Conservation (phyloP, 2,888 invertebrate species). For the Eupithecia exiguata region DNA sequence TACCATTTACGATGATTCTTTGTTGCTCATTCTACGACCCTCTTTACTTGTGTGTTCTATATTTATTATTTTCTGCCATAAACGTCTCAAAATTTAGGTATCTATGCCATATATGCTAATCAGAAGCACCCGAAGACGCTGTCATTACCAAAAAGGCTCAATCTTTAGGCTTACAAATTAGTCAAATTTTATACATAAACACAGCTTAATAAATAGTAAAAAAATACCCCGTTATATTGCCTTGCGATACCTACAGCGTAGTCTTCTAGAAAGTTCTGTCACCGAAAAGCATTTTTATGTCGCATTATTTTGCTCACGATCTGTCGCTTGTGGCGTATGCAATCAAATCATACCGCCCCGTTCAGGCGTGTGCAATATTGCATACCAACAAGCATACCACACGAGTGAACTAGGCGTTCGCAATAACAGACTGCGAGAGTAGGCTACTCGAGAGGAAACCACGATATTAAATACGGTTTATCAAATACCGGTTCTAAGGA, state of each 20-base stretch:
- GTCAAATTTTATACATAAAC: too few species aligned
- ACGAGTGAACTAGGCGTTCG: neutral
- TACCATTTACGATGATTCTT: too few species aligned
- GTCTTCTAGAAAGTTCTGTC: neutral
- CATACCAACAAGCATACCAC: slow-evolving; percentile 28
- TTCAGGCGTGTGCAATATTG: slow-evolving; percentile 26
- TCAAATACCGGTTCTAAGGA: neutral
- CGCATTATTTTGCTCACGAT: slow-evolving; percentile 10
- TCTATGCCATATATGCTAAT: too few species aligned
- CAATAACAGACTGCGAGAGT: slow-evolving; percentile 7
- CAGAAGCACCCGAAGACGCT: too few species aligned
- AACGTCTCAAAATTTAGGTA: too few species aligned
- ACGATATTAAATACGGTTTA: neutral
- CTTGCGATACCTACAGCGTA: too few species aligned
- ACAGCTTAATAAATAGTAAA: too few species aligned
- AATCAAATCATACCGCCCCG: slow-evolving; percentile 30
- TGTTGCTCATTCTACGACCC: neutral
- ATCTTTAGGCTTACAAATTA: too few species aligned
- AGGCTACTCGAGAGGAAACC: slow-evolving; percentile 2
- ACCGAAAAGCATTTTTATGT: slow-evolving; percentile 1
- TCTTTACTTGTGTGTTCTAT: too few species aligned
- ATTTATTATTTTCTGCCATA: too few species aligned
- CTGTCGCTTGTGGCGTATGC: slow-evolving; percentile 27
- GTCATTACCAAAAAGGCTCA: too few species aligned
- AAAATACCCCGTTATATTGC: too few species aligned